These are phyloP conservation scores for Acinonyx jubatus DNA, from an alignment of 2,113 vertebrate genomes.

Conservation along the genomic window DNA sequence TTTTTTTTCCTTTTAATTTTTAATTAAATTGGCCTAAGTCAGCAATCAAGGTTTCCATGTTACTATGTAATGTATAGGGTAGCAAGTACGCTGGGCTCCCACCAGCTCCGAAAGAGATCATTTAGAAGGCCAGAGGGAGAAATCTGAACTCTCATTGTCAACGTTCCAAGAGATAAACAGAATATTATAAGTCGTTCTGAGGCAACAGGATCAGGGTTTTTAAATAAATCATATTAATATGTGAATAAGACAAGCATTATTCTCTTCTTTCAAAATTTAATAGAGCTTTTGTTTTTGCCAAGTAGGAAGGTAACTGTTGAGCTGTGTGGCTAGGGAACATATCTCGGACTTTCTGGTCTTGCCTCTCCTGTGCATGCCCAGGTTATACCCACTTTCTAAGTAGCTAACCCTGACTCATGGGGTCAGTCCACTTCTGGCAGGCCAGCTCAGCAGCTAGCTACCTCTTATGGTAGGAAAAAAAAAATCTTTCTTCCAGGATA, in stretches of 20 bases:
- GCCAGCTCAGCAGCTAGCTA: neutral
- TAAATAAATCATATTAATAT: conserved; percentile 78
- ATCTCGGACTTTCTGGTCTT: neutral
- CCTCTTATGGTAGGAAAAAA: neutral
- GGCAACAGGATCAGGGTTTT: conserved; percentile 53
- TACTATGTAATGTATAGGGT: conserved; percentile 52
- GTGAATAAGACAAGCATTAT: conserved; percentile 72
- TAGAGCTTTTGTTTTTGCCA: conserved; percentile 62
- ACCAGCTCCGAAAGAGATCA: conserved; percentile 31
- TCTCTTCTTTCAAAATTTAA: conserved; percentile 68
- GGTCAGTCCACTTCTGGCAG: neutral
- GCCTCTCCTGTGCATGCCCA: neutral
- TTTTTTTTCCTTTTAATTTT: conserved; percentile 49
- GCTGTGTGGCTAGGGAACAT: neutral
- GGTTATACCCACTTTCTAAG: neutral
- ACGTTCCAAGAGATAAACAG: conserved; percentile 79
- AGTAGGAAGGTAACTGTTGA: neutral
- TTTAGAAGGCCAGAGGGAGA: conserved; percentile 62
- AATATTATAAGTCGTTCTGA: conserved; percentile 61
- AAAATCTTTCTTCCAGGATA: neutral
- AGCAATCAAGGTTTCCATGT: conserved; percentile 64
- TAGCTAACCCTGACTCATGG: neutral
- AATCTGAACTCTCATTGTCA: conserved; percentile 72
- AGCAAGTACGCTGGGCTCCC: neutral
- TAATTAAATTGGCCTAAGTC: conserved; percentile 69